phyloP scores from a whole-genome alignment of 2,888 invertebrate species.

The Acleris emargana region DNA sequence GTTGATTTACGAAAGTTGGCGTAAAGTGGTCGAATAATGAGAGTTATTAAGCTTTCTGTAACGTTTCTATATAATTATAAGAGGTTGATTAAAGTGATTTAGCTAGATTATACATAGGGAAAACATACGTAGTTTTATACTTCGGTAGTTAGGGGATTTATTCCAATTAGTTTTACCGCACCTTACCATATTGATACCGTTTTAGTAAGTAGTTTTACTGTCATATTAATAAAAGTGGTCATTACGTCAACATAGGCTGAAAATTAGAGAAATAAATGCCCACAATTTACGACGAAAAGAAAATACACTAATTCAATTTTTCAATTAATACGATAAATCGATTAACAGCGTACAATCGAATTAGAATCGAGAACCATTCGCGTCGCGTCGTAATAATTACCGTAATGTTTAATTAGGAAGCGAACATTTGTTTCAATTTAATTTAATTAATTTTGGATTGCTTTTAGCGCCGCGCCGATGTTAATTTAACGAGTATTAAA shows the following conservation, averaged over 20 bases:
- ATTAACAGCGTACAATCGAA: constrained; percentile 24
- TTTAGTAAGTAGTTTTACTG: too few relatives aligned
- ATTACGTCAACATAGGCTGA: too few relatives aligned
- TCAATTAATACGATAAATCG: constrained; percentile 17
- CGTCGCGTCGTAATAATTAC: constrained; percentile 29
- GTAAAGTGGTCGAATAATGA: not conserved
- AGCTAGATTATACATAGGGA: too few relatives aligned
- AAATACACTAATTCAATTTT: constrained; percentile 12
- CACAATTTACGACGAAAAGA: not conserved
- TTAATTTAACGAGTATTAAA: constrained; percentile 5
- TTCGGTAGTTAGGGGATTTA: too few relatives aligned
- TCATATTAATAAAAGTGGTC: too few relatives aligned
- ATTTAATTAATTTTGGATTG: constrained; percentile 36
- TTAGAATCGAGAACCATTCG: constrained; percentile 30
- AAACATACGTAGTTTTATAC: too few relatives aligned
- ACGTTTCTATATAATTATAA: too few relatives aligned
- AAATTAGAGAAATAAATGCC: too few relatives aligned
- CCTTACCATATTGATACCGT: too few relatives aligned
- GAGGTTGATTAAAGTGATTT: too few relatives aligned
- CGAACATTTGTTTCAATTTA: constrained; percentile 32
- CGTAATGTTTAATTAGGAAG: constrained; percentile 33
- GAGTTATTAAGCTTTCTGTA: too few relatives aligned
- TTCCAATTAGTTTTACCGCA: too few relatives aligned
- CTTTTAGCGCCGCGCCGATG: constrained; percentile 5
- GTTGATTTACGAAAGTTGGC: not conserved